phyloP scores from a whole-genome alignment of 2,113 vertebrate genomes.

The Mastomys natalensis region DNA sequence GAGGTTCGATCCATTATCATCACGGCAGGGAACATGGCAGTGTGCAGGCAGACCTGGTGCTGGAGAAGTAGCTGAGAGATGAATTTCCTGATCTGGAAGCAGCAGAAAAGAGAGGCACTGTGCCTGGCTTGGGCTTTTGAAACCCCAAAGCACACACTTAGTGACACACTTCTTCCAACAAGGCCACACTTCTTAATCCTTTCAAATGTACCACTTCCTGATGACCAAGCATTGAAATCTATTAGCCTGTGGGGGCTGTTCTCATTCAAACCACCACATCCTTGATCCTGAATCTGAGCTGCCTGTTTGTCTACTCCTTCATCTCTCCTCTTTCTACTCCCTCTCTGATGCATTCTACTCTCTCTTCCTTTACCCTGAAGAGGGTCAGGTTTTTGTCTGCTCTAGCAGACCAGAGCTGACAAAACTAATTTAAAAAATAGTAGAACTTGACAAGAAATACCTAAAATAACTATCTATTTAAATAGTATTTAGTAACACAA shows the following conservation, averaged over 20 bases:
- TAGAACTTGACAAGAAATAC: neutral
- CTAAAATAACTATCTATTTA: neutral
- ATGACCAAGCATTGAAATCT: neutral
- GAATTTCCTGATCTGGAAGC: neutral
- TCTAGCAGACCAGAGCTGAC: neutral
- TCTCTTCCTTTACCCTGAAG: neutral
- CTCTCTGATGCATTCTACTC: neutral
- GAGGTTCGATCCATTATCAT: neutral
- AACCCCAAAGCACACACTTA: neutral
- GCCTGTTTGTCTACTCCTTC: no score
- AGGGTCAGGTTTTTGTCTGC: neutral
- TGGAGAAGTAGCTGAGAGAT: neutral
- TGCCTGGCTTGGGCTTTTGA: neutral
- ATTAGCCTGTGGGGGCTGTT: neutral
- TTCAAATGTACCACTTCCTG: neutral
- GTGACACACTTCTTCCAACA: neutral
- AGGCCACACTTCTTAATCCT: neutral
- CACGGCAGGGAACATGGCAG: neutral
- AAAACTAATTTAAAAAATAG: neutral
- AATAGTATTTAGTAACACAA: neutral
- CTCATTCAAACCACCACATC: neutral
- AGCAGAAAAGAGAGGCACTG: neutral
- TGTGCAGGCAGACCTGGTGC: neutral
- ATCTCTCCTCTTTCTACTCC: neutral
- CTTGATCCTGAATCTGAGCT: neutral